A percentile compares a stretch with the other conserved stretches of the same genome.
Conservation (phyloP, 2,888 invertebrate genomes). For the Calameuta pallipes region DNA sequence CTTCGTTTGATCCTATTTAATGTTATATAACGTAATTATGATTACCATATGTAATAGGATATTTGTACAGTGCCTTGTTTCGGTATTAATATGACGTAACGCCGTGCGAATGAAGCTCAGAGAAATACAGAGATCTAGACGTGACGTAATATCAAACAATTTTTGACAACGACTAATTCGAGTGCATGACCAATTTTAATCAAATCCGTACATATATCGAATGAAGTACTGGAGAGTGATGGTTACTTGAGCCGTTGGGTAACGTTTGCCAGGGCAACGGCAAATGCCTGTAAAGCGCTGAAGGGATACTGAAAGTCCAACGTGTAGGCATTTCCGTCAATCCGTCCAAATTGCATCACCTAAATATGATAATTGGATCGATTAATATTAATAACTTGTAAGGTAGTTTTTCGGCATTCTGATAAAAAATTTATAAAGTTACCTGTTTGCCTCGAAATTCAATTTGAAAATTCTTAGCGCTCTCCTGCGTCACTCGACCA, state of each 20-base stretch:
- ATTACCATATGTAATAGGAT: background rate
- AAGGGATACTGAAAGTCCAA: slow-evolving; percentile 99
- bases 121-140: background rate
- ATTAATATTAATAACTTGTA: background rate
- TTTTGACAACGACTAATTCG: slow-evolving; percentile 12
- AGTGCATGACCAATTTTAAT: slow-evolving; percentile 24
- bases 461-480: slow-evolving; percentile 99
- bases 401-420: slow-evolving; percentile 30
- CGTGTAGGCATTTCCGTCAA: slow-evolving; percentile 98
- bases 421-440: background rate
- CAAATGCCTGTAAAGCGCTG: slow-evolving; percentile 97
- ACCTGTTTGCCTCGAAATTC: slow-evolving; percentile 97
- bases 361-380: slow-evolving; percentile 60
- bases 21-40: too few species aligned
- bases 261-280: slow-evolving; percentile 96
- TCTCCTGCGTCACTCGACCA: slow-evolving; percentile 98
- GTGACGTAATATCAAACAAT: background rate
- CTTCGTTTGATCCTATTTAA: too few species aligned
- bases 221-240: slow-evolving; percentile 43
- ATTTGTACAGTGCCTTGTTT: background rate
- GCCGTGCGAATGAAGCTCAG: background rate
- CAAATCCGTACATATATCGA: slow-evolving; percentile 44
- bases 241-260: slow-evolving; percentile 91
- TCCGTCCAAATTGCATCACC: slow-evolving; percentile 99
- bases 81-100: background rate